phyloP scores from a whole-genome alignment of 64 coral and sea anemone genomes.

The Hydrozoanthus tunicans region DNA sequence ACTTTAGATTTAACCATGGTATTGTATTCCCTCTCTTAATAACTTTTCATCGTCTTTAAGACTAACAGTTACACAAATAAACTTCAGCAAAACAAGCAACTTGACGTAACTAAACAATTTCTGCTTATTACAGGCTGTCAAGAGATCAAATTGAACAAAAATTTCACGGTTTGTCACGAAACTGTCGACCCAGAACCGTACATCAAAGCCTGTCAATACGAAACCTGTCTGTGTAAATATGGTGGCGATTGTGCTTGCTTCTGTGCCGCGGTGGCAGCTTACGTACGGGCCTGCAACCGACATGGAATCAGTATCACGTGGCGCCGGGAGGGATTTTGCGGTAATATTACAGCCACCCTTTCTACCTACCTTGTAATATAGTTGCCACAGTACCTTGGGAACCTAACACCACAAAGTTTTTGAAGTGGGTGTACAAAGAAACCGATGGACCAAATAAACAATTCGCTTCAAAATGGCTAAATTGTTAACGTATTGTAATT shows the following conservation, averaged over 20 bases:
- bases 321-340: constrained; percentile 98
- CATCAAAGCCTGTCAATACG: constrained; percentile 89
- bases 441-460: too few species aligned
- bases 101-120: neutral
- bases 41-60: too few species aligned
- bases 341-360: constrained; percentile 32
- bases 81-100: too few species aligned
- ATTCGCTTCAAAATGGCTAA: too few species aligned
- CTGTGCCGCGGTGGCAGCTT: constrained; percentile 90
- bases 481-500: too few species aligned
- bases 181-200: constrained; percentile 84
- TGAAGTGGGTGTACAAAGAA: too few species aligned
- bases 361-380: neutral
- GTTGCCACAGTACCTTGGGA: too few species aligned
- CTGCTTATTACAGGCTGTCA: constrained; percentile 71
- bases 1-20: too few species aligned
- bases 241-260: constrained; percentile 90
- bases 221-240: constrained; percentile 82
- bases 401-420: too few species aligned
- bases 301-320: constrained; percentile 88
- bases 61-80: too few species aligned
- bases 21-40: too few species aligned
- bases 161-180: constrained; percentile 89
- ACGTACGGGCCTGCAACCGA: constrained; percentile 94
- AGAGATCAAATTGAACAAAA: constrained; percentile 82